Evolutionary conservation across 2,113 vertebrate species (phyloP), one percentile per base, ranked within the genome.

Genomic region (Salvelinus namaycush): DNA sequence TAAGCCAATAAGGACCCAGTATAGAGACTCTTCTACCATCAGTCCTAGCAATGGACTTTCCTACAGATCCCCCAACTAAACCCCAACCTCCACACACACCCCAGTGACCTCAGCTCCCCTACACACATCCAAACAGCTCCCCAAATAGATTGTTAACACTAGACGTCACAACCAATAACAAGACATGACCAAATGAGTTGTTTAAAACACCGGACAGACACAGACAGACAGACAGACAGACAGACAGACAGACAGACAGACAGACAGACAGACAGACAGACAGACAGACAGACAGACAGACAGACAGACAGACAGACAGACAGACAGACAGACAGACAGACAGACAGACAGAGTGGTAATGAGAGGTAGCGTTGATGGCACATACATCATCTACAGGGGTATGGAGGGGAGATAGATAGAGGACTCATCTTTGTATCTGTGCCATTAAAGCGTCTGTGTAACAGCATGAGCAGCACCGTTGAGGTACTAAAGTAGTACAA

Each of bases 281-380:
- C 31, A 81, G 76, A 80, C 26, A 29, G 27, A 29, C 27, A 29
- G 27, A 29, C 27, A 29, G 27, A 29, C 31, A 34, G 31, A 34
- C 31, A 34, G 31, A 7, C n/a, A n/a, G 29, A 29, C 5, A 34
- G 31, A 7, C 31, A 34, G 31, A 7, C 31, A 34, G 31, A 7
- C 31, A 34, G 31, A 11, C 39, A 16, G n/a, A 12, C 8, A 16
- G 18, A n/a, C n/a, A 6, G 60, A n/a, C n/a, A 11, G 60, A 24
- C 22, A 22, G 22, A 64, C 62, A 64, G 22, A 75, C 9, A 80
- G 76, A 77, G 68, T 73, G 77, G 60, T 76, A 78, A 87, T 73
- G 88, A 68, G 88, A 89, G 88, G 87, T 87, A 86, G 87, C 80
- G 39, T 75, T 66, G 81, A 84, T 76, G 14, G 65, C 4, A 31